These are phyloP conservation scores for Scyliorhinus canicula DNA, from an alignment of 2,797 vertebrate species.

Conservation along the genomic window DNA sequence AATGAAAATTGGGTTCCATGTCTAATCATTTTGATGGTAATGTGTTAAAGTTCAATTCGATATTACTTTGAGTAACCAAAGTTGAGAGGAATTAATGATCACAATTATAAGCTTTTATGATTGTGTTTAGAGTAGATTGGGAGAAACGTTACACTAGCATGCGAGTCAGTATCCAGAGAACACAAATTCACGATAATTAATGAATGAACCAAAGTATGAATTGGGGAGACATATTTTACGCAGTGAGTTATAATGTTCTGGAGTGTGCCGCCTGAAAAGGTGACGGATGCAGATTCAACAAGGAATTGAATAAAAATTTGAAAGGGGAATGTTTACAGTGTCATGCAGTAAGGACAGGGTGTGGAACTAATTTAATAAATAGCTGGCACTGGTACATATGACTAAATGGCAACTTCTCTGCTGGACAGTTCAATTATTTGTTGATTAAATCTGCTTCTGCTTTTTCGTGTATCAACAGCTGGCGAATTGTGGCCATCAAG, in stretches of 20 bases:
- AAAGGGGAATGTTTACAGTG: neutral
- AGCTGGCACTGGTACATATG: neutral
- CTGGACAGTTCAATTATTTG: neutral
- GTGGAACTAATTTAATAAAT: neutral
- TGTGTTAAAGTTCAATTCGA: neutral
- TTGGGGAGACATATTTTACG: neutral
- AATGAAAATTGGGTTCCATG: neutral
- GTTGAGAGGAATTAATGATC: neutral
- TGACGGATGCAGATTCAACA: neutral
- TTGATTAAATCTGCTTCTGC: constrained; percentile 41
- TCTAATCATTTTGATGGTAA: constrained; percentile 15
- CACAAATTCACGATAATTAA: neutral
- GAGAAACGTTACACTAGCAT: neutral
- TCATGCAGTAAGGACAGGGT: too few relatives aligned
- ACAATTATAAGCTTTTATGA: neutral
- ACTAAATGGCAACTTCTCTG: neutral
- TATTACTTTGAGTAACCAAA: neutral
- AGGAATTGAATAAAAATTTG: neutral
- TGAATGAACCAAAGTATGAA: neutral
- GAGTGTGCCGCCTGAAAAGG: neutral
- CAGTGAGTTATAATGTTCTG: neutral
- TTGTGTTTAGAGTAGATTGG: neutral
- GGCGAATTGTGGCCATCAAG: constrained; percentile 65
- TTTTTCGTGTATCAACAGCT: constrained; percentile 61
- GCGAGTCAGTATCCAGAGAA: neutral